phyloP scores from a whole-genome alignment of 2,797 vertebrate genomes.

The Mionectes olivaceus region DNA sequence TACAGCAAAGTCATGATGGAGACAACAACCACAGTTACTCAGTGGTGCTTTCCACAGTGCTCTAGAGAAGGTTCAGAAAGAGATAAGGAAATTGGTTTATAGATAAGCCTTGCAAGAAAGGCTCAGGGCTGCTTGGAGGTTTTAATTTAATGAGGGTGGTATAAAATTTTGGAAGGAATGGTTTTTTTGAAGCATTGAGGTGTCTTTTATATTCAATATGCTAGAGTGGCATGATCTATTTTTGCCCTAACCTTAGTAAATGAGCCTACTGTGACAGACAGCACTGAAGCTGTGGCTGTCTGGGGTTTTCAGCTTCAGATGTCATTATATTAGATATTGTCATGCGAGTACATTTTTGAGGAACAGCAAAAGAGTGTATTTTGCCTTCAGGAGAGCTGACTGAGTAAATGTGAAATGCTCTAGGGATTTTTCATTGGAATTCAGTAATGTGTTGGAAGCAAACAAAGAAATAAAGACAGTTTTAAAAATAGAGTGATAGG shows the following conservation, averaged over 20 bases:
- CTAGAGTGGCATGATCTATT: neutral
- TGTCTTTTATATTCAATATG: neutral
- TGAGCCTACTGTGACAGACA: neutral
- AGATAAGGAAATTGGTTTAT: neutral
- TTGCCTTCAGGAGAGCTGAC: slow-evolving; percentile 19
- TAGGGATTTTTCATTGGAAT: neutral
- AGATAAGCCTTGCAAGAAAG: neutral
- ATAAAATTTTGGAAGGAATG: neutral
- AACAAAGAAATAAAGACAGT: neutral
- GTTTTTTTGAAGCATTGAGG: neutral
- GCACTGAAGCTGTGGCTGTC: neutral
- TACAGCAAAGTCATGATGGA: neutral
- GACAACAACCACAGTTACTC: neutral
- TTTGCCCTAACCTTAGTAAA: neutral
- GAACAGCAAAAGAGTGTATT: neutral
- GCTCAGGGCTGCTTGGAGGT: neutral
- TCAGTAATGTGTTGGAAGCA: neutral
- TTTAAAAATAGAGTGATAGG: neutral
- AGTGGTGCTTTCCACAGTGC: neutral
- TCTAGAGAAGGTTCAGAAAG: neutral
- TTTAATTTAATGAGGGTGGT: neutral
- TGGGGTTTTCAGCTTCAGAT: slow-evolving; percentile 23
- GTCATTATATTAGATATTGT: neutral
- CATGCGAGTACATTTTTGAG: neutral
- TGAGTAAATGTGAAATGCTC: slow-evolving; percentile 6